Base-by-base conservation (phyloP, 2,888 invertebrate genomes). In the Uropetala carovei region DNA sequence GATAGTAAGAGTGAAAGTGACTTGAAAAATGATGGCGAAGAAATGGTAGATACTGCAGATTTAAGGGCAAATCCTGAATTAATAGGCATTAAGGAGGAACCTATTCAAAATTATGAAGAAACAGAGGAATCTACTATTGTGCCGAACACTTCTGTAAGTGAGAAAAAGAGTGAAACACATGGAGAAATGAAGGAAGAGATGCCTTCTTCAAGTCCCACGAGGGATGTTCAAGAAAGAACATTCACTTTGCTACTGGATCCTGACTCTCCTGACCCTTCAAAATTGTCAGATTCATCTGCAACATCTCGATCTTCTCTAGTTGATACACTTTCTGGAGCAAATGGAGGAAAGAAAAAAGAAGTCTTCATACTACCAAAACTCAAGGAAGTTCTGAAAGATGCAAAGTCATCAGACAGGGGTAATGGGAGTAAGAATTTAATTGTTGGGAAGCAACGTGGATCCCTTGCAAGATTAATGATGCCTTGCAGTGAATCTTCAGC, bases 191-290 rank as follows among this genome's bases (percentile, higher is more conserved):
- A 64, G 0, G 18, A 13, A 11, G 89, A 89, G 27, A 43, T 57
- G 10, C 64, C 89, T 89, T 64, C 68, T 43, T 43, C 27, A 27
- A 89, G 89, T 30, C 89, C 89, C 9, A 64, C 64, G 11, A 64
- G 89, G n/a, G 89, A 89, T 89, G 89, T 89, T 18, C 60, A 89
- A n/a, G 89, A 89, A 64, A 89, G 89, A 89, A 89, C 89, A 43
- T 89, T 89, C n/a, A 89, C 89, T 30, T 64, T 89, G 2, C 30
- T 89, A 43, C 89, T 89, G 18, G 89, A 64, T 18, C n/a, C 83
- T 7, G 83, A 83, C 18, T 89, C 89, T 43, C 60, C 60, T 18
- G 27, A 27, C 27, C 64, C 89, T 11, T 13, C 60, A 0, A 64
- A 89, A 13, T 60, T 43, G 8, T 18, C n/a, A 89, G 89, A 64